Evolutionary conservation across 1,140 invertebrate species (phyloP).

Genomic region (Drosophila jambulina): DNA sequence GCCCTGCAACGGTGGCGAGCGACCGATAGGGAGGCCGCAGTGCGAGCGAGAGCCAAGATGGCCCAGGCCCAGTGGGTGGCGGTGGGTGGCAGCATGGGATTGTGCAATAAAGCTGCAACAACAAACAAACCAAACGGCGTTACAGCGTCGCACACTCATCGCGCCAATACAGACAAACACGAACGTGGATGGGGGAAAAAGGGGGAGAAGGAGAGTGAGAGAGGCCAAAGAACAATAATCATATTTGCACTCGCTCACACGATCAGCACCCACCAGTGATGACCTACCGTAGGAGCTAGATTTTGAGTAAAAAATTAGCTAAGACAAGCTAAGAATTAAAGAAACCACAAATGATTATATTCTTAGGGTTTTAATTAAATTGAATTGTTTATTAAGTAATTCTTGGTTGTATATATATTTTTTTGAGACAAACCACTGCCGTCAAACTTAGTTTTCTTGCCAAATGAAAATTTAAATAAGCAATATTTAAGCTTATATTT

Average conservation of each 20-base stretch:
- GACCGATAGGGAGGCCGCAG: background rate
- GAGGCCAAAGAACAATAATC: slow-evolving; percentile 40
- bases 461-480: background rate
- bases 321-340: background rate
- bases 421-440: too few relatives aligned
- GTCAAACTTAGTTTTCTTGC: too few relatives aligned
- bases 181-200: background rate
- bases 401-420: too few relatives aligned
- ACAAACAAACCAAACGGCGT: slow-evolving; percentile 65
- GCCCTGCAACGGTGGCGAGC: slow-evolving; percentile 25
- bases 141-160: slow-evolving; percentile 39
- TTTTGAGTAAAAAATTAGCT: background rate
- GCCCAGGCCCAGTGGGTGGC: slow-evolving; percentile 6
- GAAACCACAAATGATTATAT: background rate
- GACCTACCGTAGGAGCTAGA: background rate
- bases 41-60: background rate
- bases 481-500: background rate
- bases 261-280: slow-evolving; percentile 35
- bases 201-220: background rate
- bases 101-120: slow-evolving; percentile 78
- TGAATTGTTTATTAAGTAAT: too few relatives aligned
- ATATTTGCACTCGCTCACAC: slow-evolving; percentile 55
- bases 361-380: background rate
- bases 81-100: slow-evolving; percentile 54
- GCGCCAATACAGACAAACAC: slow-evolving; percentile 28